A percentile compares a stretch with the other conserved stretches of the same genome.
phyloP scores from a whole-genome alignment of 1,140 invertebrate genomes.

The Lasaia peninsularis region DNA sequence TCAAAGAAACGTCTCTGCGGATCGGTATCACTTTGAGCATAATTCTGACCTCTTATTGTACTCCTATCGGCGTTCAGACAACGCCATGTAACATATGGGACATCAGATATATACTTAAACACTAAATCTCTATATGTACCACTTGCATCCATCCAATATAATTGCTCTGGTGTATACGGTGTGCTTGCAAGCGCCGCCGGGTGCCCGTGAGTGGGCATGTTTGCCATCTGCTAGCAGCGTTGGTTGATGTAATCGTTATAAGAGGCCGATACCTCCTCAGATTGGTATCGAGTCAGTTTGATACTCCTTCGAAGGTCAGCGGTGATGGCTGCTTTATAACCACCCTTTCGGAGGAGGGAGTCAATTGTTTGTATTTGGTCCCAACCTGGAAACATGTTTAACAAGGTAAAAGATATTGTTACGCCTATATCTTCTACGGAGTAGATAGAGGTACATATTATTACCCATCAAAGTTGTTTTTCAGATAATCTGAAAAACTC shows the following conservation, averaged over 20 bases:
- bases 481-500: too few species aligned
- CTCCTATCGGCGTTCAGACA: conserved; percentile 22
- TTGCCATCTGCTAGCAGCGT: conserved; percentile 67
- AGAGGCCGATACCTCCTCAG: conserved; percentile 76
- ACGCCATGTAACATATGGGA: conserved; percentile 24
- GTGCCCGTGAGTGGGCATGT: conserved; percentile 25
- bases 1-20: conserved; percentile 36
- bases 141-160: conserved; percentile 36
- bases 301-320: conserved; percentile 91
- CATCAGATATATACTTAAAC: conserved; percentile 56
- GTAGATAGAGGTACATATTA: too few species aligned
- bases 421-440: too few species aligned
- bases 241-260: conserved; percentile 70
- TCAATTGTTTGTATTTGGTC: conserved; percentile 98
- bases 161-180: conserved; percentile 21
- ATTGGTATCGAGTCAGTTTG: conserved; percentile 95
- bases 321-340: conserved; percentile 95
- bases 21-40: conserved; percentile 58
- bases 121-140: conserved; percentile 49
- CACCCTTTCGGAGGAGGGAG: conserved; percentile 96
- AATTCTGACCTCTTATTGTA: conserved; percentile 45
- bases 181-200: conserved; percentile 21
- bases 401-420: neutral
- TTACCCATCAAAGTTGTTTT: too few species aligned
- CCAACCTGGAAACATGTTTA: conserved; percentile 86